Evolutionary conservation across 2,113 vertebrate genomes (phyloP).

Genomic region (Caloenas nicobarica): DNA sequence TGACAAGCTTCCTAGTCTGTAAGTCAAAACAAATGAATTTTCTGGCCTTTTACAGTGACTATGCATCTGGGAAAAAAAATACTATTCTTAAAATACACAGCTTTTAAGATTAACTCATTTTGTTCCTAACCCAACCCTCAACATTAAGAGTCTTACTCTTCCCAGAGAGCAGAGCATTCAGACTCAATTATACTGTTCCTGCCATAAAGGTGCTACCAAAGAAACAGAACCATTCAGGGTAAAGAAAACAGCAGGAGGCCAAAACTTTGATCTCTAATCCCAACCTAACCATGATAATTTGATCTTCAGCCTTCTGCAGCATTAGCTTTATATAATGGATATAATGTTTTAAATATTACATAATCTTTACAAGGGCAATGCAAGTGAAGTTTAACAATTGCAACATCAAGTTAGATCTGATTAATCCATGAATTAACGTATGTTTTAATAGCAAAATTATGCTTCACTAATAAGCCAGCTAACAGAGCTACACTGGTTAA

Average conservation of each 20-base stretch:
- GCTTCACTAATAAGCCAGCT: not conserved
- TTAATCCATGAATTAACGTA: not conserved
- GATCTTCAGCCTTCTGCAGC: not conserved
- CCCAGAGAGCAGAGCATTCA: not conserved
- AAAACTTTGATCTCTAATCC: constrained; percentile 10
- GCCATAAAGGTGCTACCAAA: not conserved
- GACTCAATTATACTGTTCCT: not conserved
- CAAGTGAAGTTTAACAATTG: not conserved
- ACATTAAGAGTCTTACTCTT: not conserved
- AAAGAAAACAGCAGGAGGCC: not conserved
- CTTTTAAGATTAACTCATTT: not conserved
- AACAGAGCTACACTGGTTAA: not conserved
- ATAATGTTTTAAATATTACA: not conserved
- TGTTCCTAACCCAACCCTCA: not conserved
- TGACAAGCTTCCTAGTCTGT: accelerated
- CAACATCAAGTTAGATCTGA: not conserved
- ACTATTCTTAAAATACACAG: not conserved
- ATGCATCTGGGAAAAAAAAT: not conserved
- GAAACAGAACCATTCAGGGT: not conserved
- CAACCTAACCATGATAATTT: not conserved
- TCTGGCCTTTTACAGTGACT: not conserved
- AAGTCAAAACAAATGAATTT: not conserved
- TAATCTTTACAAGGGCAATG: not conserved
- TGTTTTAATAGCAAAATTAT: not conserved
- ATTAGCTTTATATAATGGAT: not conserved